Percentiles rank a stretch among this genome's conserved stretches.
phyloP scores from a whole-genome alignment of 1,140 invertebrate species.

The Euwallacea similis region DNA sequence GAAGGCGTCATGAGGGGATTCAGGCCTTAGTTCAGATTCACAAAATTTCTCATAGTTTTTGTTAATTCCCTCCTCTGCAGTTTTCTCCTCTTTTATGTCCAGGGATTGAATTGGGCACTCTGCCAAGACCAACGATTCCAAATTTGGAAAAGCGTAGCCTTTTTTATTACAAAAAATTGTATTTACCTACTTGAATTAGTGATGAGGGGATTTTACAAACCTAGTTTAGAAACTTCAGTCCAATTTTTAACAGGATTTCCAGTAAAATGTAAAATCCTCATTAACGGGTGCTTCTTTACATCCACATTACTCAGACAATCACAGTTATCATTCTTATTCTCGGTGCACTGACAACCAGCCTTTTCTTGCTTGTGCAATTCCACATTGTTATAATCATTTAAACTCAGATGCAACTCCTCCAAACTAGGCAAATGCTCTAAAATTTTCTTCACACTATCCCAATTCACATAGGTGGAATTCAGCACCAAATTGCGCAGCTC shows the following conservation, averaged over 20 bases:
- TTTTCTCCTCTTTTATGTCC: conserved; percentile 52
- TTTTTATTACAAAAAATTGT: conserved; percentile 8
- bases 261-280: conserved; percentile 79
- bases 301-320: conserved; percentile 50
- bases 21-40: conserved; percentile 50
- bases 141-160: conserved; percentile 79
- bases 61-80: conserved; percentile 49
- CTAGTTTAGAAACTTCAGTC: conserved; percentile 78
- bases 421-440: conserved; percentile 74
- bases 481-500: conserved; percentile 77
- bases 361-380: conserved; percentile 51
- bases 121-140: conserved; percentile 81
- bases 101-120: conserved; percentile 78
- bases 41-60: conserved; percentile 55
- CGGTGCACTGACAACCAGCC: conserved; percentile 37
- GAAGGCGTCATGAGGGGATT: conserved; percentile 59
- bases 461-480: conserved; percentile 83
- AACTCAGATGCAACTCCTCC: conserved; percentile 86
- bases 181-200: neutral
- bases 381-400: conserved; percentile 81
- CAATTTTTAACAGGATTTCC: conserved; percentile 81
- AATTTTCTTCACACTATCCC: conserved; percentile 77
- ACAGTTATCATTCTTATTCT: conserved; percentile 42
- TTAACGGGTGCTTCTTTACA: conserved; percentile 59
- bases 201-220: neutral